Evolutionary conservation across 2,797 vertebrate species (phyloP).

Genomic region (Eutrigla gurnardus): DNA sequence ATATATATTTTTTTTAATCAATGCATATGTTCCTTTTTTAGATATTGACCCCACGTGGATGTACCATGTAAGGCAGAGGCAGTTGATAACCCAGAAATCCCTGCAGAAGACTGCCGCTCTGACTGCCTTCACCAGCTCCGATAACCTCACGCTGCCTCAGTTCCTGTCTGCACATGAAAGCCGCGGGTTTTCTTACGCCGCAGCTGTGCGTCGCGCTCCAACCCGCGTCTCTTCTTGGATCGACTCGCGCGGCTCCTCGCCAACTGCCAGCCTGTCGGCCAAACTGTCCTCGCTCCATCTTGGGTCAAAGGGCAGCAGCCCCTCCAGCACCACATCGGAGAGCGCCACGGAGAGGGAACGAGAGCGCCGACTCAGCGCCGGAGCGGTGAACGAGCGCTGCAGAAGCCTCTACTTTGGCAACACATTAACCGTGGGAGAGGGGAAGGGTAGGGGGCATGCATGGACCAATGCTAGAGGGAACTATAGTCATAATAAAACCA

Average conservation of each 20-base stretch:
- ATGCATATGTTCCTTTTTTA: constrained; percentile 58
- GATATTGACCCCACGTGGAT: constrained; percentile 92
- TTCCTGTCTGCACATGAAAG: constrained; percentile 87
- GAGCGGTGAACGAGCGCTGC: constrained; percentile 63
- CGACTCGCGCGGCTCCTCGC: constrained; percentile 90
- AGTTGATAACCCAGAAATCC: constrained; percentile 83
- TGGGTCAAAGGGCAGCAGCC: constrained; percentile 94
- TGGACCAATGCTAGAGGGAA: constrained; percentile 66
- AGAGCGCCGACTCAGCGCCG: constrained; percentile 81
- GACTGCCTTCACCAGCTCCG: constrained; percentile 79
- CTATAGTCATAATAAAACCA: constrained; percentile 64
- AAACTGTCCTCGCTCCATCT: constrained; percentile 89
- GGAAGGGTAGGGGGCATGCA: constrained; percentile 67
- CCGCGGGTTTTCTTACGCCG: constrained; percentile 91
- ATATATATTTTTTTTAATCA: not conserved
- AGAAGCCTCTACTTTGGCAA: constrained; percentile 77
- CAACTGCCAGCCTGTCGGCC: constrained; percentile 84
- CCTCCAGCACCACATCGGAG: constrained; percentile 92
- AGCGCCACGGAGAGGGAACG: constrained; percentile 85
- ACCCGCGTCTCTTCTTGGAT: constrained; percentile 79
- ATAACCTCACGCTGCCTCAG: constrained; percentile 84
- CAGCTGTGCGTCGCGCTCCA: constrained; percentile 88
- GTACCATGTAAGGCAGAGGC: constrained; percentile 85
- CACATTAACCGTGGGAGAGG: constrained; percentile 57
- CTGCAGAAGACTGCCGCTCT: constrained; percentile 65